Conservation (phyloP, 92 coral and sea anemone species). For the Zoanthus sociatus region DNA sequence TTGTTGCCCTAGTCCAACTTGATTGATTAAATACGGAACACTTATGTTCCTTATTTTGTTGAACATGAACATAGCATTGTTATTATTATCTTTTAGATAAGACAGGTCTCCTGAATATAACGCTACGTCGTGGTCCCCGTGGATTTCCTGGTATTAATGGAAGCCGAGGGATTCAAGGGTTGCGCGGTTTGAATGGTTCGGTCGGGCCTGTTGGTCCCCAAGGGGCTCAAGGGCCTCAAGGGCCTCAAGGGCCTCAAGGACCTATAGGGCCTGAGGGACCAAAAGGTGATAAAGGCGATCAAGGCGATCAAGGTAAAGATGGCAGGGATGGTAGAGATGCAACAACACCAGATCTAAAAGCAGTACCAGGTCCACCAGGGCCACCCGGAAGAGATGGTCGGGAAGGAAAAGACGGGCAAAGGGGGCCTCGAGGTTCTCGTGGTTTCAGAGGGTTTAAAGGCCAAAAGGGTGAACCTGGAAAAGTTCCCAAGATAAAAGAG, state of each 20-base stretch:
- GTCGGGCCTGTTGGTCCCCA: constrained; percentile 63
- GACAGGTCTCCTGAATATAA: no score
- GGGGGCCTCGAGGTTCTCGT: constrained; percentile 44
- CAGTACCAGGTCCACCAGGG: constrained; percentile 70
- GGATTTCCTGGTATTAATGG: constrained; percentile 26
- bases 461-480: constrained; percentile 35
- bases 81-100: neutral
- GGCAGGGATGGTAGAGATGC: constrained; percentile 64
- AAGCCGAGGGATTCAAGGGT: constrained; percentile 4
- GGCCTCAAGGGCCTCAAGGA: constrained; percentile 62
- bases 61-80: neutral
- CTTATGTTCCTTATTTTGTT: no score
- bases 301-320: constrained; percentile 66
- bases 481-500: constrained; percentile 33
- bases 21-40: no score
- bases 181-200: constrained; percentile 31
- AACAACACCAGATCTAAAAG: constrained; percentile 39
- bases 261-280: constrained; percentile 54
- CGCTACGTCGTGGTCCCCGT: constrained; percentile 13
- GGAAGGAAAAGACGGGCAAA: constrained; percentile 42
- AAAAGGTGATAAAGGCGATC: constrained; percentile 66
- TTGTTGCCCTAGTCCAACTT: no score
- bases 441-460: constrained; percentile 60
- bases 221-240: constrained; percentile 56
- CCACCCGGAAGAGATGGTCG: constrained; percentile 56